These are phyloP conservation scores for Hemiscyllium ocellatum DNA, from an alignment of 2,113 vertebrate genomes.

Conservation along the genomic window DNA sequence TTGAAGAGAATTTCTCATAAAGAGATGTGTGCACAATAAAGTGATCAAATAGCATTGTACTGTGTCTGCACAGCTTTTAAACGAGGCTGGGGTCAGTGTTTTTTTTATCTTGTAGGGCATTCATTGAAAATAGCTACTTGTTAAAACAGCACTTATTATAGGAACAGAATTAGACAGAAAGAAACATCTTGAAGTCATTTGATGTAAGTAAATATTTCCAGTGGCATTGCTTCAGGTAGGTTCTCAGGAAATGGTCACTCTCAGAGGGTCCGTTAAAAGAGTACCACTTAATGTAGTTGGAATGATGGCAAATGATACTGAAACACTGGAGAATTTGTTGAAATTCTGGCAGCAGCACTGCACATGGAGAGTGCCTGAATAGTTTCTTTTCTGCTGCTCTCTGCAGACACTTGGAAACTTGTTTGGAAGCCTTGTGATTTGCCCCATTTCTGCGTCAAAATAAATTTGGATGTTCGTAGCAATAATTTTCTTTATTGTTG, in stretches of 20 bases:
- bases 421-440: not conserved
- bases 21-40: not conserved
- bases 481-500: not conserved
- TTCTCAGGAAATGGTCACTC: not conserved
- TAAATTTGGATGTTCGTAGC: not conserved
- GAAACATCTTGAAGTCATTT: not conserved
- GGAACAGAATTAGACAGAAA: too few species aligned
- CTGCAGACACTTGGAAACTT: not conserved
- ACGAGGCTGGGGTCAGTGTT: not conserved
- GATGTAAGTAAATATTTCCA: not conserved
- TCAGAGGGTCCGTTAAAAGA: not conserved
- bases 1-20: not conserved
- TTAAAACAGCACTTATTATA: not conserved
- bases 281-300: not conserved
- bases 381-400: not conserved
- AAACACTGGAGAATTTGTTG: conserved; percentile 11
- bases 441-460: not conserved
- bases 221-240: not conserved
- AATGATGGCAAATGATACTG: not conserved
- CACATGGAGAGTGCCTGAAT: not conserved
- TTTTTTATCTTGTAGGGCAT: not conserved
- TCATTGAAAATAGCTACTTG: not conserved
- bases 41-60: not conserved
- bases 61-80: not conserved
- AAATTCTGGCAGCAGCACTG: not conserved